Percentiles rank a stretch among this genome's conserved stretches.
These are phyloP conservation scores for Villa cingulata DNA, from an alignment of 2,888 invertebrate genomes.

Conservation along the genomic window DNA sequence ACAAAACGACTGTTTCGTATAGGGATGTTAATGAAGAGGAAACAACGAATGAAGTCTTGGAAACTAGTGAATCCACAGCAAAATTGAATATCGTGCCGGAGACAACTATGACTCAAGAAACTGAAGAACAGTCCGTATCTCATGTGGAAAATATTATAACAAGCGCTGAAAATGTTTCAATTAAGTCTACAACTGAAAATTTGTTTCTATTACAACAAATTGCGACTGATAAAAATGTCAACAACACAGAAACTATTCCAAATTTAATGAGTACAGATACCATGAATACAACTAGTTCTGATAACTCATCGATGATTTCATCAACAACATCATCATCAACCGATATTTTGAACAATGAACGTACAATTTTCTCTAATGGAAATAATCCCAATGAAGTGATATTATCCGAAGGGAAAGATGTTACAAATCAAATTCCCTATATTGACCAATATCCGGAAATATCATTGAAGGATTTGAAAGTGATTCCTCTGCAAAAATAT, in stretches of 20 bases:
- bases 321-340: neutral
- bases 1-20: neutral
- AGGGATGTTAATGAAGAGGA: conserved; percentile 1
- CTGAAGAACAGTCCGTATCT: too few species aligned
- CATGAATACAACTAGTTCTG: neutral
- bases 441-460: conserved; percentile 4
- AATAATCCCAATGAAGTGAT: neutral
- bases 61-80: conserved; percentile 9
- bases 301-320: neutral
- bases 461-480: conserved; percentile 14
- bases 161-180: too few species aligned
- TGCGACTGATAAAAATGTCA: too few species aligned
- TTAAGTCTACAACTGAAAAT: too few species aligned
- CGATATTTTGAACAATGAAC: neutral
- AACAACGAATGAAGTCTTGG: conserved; percentile 2
- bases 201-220: too few species aligned
- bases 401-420: neutral
- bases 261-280: too few species aligned
- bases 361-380: neutral
- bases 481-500: conserved; percentile 12
- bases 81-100: conserved; percentile 2
- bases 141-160: too few species aligned
- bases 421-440: conserved; percentile 1
- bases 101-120: neutral
- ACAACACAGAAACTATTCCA: too few species aligned